Evolutionary conservation across 2,888 invertebrate species (phyloP).

Genomic region (Piscicola geometra): DNA sequence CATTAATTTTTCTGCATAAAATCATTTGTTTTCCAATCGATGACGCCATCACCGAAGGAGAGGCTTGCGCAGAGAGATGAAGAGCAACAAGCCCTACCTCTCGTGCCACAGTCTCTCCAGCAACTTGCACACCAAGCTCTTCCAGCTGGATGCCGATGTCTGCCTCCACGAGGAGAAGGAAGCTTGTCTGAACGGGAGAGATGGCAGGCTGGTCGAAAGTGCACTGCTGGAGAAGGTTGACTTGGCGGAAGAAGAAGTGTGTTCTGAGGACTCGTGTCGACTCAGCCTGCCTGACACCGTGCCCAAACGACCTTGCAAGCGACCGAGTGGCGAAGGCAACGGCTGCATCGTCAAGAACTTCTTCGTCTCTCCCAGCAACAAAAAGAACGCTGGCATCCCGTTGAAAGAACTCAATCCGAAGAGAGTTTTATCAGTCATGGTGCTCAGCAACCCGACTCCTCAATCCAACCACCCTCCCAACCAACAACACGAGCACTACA

Average conservation of each 20-base stretch:
- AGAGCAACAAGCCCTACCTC: neutral
- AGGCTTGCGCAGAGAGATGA: neutral
- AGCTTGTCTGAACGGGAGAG: neutral
- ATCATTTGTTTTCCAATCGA: too few species aligned
- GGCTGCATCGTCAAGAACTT: neutral
- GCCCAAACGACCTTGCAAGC: neutral
- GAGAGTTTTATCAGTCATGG: neutral
- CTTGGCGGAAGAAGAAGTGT: too few species aligned
- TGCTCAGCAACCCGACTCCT: neutral
- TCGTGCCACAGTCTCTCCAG: neutral
- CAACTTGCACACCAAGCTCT: neutral
- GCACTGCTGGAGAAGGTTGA: too few species aligned
- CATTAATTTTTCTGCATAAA: too few species aligned
- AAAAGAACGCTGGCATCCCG: neutral
- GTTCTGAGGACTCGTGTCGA: neutral
- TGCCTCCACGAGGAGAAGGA: neutral
- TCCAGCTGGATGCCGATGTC: neutral
- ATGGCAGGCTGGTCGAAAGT: neutral
- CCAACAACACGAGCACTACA: neutral
- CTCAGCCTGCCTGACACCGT: neutral
- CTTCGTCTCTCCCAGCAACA: neutral
- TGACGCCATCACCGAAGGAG: too few species aligned
- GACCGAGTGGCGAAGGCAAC: neutral
- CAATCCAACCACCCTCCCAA: neutral
- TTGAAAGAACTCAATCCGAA: neutral